Conservation (phyloP, 2,113 vertebrate species). For the Clarias magur region DNA sequence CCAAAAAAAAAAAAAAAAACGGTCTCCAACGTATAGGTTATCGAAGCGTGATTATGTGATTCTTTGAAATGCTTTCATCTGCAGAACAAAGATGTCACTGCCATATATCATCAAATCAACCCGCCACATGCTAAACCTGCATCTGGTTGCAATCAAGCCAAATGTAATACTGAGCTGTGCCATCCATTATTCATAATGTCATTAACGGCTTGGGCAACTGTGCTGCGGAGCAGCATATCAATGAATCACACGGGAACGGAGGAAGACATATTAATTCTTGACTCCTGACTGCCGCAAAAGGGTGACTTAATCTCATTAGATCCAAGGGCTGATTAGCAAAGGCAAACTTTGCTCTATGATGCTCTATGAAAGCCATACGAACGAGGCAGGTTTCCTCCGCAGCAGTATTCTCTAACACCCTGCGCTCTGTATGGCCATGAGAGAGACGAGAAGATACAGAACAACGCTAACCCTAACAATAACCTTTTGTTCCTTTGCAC, state of each 20-base stretch:
- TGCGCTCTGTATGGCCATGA: not conserved
- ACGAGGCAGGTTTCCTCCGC: not conserved
- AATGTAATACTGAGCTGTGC: conserved; percentile 69
- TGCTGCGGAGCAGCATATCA: conserved; percentile 64
- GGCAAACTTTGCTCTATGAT: conserved; percentile 33
- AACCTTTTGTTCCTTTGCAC: not conserved
- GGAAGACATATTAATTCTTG: conserved; percentile 52
- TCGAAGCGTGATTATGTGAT: not conserved
- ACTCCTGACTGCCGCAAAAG: conserved; percentile 47
- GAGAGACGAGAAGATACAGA: not conserved
- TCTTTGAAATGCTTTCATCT: conserved; percentile 3
- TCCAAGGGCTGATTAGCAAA: conserved; percentile 40
- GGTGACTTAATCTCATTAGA: conserved; percentile 56
- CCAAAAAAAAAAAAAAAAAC: too few relatives aligned
- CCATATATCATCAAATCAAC: conserved; percentile 70
- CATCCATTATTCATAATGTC: conserved; percentile 78
- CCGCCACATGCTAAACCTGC: conserved; percentile 70
- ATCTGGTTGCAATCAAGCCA: conserved; percentile 73
- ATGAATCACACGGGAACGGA: conserved; percentile 59
- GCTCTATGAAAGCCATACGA: conserved; percentile 5
- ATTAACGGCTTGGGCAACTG: conserved; percentile 67
- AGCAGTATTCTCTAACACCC: not conserved
- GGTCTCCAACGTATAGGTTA: not conserved
- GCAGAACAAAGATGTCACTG: conserved; percentile 44
- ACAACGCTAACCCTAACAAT: not conserved